phyloP scores from a whole-genome alignment of 2,888 invertebrate species.

The Tromatobia lineatoria region DNA sequence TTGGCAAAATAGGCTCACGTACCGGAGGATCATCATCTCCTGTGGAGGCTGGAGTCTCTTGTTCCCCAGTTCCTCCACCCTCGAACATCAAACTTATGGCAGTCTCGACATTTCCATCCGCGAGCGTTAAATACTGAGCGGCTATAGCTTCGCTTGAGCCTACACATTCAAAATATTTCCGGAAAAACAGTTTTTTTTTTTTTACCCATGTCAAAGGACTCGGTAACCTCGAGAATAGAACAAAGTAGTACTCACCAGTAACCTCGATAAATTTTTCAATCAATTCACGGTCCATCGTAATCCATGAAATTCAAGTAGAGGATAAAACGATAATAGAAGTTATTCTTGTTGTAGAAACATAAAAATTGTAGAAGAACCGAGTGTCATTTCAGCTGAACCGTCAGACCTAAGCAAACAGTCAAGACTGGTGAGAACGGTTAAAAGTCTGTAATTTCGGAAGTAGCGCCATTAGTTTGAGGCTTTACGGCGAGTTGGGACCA shows the following conservation, averaged over 20 bases:
- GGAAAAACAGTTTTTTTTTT: slow-evolving; percentile 1
- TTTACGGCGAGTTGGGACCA: neutral
- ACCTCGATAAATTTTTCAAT: slow-evolving; percentile 84
- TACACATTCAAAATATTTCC: slow-evolving; percentile 53
- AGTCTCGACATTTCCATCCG: slow-evolving; percentile 83
- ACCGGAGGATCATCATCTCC: slow-evolving; percentile 78
- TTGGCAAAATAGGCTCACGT: slow-evolving; percentile 82
- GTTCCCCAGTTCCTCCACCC: slow-evolving; percentile 72
- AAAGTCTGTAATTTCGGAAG: neutral
- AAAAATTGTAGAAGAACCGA: slow-evolving; percentile 33
- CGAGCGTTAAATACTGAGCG: slow-evolving; percentile 79
- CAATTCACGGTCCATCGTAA: slow-evolving; percentile 80
- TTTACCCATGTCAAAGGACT: neutral
- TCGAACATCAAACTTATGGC: slow-evolving; percentile 83
- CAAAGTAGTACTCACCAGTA: slow-evolving; percentile 77
- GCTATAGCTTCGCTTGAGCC: slow-evolving; percentile 82
- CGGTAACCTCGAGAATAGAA: slow-evolving; percentile 28
- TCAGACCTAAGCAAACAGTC: slow-evolving; percentile 9
- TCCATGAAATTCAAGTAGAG: slow-evolving; percentile 28
- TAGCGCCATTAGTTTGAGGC: neutral
- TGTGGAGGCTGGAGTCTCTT: slow-evolving; percentile 38
- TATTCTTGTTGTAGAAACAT: slow-evolving; percentile 19
- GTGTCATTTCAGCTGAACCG: slow-evolving; percentile 42
- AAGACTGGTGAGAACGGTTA: slow-evolving; percentile 13
- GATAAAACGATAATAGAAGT: neutral